These are phyloP conservation scores for Leptopilina drosophilae DNA, from an alignment of 2,888 invertebrate genomes.

Conservation along the genomic window DNA sequence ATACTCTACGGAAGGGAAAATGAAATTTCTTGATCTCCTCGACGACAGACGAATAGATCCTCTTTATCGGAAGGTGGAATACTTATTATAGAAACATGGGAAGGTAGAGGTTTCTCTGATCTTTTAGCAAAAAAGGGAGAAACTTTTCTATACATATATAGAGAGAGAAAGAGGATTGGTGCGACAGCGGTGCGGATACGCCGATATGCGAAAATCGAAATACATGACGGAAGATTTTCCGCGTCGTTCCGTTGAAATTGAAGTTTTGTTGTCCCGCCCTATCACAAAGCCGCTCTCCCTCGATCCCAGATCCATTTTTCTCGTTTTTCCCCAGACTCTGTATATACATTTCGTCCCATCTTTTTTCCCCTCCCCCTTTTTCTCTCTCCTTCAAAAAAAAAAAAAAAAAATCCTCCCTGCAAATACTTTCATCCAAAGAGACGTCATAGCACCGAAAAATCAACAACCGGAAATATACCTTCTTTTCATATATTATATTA, in stretches of 20 bases:
- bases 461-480: slow-evolving; percentile 25
- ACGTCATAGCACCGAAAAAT: slow-evolving; percentile 31
- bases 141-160: not conserved
- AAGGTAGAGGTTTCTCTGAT: slow-evolving; percentile 4
- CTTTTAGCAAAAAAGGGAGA: slow-evolving; percentile 21
- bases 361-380: slow-evolving; percentile 10
- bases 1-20: too few relatives aligned
- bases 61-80: not conserved
- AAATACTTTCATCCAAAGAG: slow-evolving; percentile 34
- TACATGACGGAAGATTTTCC: slow-evolving; percentile 61
- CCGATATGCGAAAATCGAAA: slow-evolving; percentile 35
- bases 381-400: not conserved
- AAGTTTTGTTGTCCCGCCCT: slow-evolving; percentile 71
- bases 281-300: slow-evolving; percentile 39
- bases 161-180: slow-evolving; percentile 5
- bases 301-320: slow-evolving; percentile 39
- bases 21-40: not conserved
- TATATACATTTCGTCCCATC: slow-evolving; percentile 17
- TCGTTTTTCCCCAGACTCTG: slow-evolving; percentile 22
- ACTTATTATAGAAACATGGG: slow-evolving; percentile 29
- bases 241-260: slow-evolving; percentile 71
- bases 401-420: slow-evolving; percentile 1
- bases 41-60: slow-evolving; percentile 6
- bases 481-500: slow-evolving; percentile 10
- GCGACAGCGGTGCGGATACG: slow-evolving; percentile 40